These are phyloP conservation scores for Mixornis gularis DNA, from an alignment of 2,113 vertebrate genomes.

Conservation along the genomic window DNA sequence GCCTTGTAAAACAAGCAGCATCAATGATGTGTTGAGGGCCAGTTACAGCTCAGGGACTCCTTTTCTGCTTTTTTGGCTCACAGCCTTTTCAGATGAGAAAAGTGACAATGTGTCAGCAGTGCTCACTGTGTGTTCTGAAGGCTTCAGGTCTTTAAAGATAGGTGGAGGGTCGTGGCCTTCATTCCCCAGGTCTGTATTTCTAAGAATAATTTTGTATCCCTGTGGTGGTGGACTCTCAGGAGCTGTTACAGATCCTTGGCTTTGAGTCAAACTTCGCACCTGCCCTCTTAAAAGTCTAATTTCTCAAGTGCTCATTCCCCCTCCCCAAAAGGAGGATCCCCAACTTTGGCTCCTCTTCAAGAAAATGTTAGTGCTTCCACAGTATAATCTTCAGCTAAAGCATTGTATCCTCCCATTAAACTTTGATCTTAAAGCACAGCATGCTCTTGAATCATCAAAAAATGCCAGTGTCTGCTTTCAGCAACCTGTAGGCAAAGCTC, in stretches of 20 bases:
- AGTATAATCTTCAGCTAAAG: not conserved
- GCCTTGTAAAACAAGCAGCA: not conserved
- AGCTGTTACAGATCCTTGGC: not conserved
- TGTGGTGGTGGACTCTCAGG: not conserved
- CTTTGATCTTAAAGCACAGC: not conserved
- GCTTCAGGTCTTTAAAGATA: not conserved
- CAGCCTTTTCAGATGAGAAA: not conserved
- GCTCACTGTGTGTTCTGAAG: fast-evolving
- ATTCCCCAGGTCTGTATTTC: not conserved
- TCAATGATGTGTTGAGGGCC: not conserved
- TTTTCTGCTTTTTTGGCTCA: not conserved
- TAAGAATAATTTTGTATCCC: not conserved
- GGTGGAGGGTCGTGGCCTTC: fast-evolving
- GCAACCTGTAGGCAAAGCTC: not conserved
- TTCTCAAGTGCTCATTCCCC: not conserved
- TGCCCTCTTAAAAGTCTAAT: not conserved
- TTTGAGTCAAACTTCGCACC: not conserved
- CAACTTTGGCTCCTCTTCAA: not conserved
- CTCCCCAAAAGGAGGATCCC: not conserved
- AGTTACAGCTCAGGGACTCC: not conserved
- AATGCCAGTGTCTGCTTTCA: not conserved
- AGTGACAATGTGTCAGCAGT: fast-evolving
- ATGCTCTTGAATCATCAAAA: not conserved
- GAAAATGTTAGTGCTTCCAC: not conserved
- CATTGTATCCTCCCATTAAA: not conserved